Percentiles rank a stretch among this genome's conserved stretches.
phyloP scores from a whole-genome alignment of 2,888 invertebrate genomes.

The Andrena bicolor region DNA sequence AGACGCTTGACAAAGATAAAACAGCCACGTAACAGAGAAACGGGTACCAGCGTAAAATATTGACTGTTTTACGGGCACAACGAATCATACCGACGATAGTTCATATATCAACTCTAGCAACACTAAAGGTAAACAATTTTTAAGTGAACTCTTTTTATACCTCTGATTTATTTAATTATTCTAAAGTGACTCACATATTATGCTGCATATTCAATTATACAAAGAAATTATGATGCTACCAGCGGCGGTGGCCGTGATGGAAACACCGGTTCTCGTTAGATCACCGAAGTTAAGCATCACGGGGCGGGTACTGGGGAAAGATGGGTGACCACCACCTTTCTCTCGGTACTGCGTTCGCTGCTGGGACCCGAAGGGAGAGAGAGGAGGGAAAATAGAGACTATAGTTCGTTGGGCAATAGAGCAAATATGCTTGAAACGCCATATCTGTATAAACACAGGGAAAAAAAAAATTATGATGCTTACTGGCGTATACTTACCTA shows the following conservation, averaged over 20 bases:
- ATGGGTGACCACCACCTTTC: too few relatives aligned
- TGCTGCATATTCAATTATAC: neutral
- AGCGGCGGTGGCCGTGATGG: too few relatives aligned
- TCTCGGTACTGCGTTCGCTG: too few relatives aligned
- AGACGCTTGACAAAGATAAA: neutral
- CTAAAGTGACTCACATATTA: neutral
- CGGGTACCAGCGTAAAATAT: neutral
- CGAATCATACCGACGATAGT: slow-evolving; percentile 22
- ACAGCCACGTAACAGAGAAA: neutral
- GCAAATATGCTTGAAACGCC: too few relatives aligned
- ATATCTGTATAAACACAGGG: too few relatives aligned
- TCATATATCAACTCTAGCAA: neutral
- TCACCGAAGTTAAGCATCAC: too few relatives aligned
- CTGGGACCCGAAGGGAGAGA: too few relatives aligned
- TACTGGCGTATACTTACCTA: neutral
- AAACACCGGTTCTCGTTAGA: too few relatives aligned
- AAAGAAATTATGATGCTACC: slow-evolving; percentile 39
- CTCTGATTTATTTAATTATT: slow-evolving; percentile 35
- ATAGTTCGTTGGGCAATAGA: too few relatives aligned
- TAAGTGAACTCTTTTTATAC: slow-evolving; percentile 28
- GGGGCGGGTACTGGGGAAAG: too few relatives aligned
- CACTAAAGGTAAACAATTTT: slow-evolving; percentile 14
- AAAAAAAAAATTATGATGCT: slow-evolving; percentile 39
- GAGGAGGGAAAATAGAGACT: too few relatives aligned
- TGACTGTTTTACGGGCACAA: slow-evolving; percentile 12